Conservation (phyloP, 2,797 vertebrate genomes). For the Sebastes itinus region DNA sequence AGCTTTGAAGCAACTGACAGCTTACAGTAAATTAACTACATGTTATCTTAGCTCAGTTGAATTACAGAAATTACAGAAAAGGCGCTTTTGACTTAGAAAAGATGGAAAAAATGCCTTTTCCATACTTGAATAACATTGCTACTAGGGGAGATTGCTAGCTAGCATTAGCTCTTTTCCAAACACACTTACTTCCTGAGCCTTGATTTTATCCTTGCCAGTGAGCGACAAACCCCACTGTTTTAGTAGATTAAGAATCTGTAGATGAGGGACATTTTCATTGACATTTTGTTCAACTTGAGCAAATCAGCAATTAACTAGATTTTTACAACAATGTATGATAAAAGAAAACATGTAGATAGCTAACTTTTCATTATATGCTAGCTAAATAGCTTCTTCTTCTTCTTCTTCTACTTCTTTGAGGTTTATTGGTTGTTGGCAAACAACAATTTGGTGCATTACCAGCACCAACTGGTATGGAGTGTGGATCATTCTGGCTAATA, state of each 20-base stretch:
- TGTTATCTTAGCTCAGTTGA: neutral
- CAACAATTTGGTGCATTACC: no score
- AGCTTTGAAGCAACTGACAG: neutral
- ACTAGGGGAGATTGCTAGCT: neutral
- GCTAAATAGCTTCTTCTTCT: no score
- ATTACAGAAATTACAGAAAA: neutral
- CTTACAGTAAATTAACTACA: neutral
- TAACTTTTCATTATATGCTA: neutral
- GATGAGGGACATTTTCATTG: slow-evolving; percentile 54
- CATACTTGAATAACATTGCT: slow-evolving; percentile 29
- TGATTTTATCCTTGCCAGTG: slow-evolving; percentile 69
- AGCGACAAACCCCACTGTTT: slow-evolving; percentile 71
- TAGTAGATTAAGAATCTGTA: slow-evolving; percentile 78
- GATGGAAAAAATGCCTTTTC: slow-evolving; percentile 26
- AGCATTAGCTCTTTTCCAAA: neutral
- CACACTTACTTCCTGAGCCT: slow-evolving; percentile 74
- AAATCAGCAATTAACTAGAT: neutral
- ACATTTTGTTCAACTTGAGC: slow-evolving; percentile 25
- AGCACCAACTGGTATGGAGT: no score
- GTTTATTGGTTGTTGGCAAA: no score
- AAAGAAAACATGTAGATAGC: neutral
- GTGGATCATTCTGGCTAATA: no score
- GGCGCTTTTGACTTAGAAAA: no score
- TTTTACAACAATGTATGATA: neutral
- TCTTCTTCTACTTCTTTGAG: no score